Evolutionary conservation across 2,113 vertebrate genomes (phyloP).

Genomic region (Turdus rufiventris): DNA sequence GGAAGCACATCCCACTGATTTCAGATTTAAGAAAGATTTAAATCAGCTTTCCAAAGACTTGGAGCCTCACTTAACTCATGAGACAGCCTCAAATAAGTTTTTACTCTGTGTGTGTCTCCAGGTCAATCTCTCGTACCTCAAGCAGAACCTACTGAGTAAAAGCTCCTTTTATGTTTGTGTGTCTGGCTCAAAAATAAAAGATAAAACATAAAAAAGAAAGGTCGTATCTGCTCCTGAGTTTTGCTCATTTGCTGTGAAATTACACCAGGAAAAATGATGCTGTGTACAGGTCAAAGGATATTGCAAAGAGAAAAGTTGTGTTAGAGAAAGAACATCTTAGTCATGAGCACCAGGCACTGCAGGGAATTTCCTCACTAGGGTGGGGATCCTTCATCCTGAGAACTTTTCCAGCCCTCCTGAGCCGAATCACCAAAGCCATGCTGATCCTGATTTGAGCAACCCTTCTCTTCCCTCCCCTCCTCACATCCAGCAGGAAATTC

Average conservation of each 20-base stretch:
- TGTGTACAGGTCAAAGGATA: neutral
- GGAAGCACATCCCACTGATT: neutral
- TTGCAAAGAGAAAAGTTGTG: neutral
- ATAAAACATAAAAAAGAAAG: neutral
- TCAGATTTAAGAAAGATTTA: neutral
- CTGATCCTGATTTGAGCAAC: neutral
- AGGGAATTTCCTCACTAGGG: neutral
- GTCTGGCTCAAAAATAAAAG: neutral
- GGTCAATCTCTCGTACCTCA: neutral
- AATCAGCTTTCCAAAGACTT: neutral
- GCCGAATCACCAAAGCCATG: neutral
- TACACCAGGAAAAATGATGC: neutral
- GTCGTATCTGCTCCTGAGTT: rapidly evolving
- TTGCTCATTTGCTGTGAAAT: neutral
- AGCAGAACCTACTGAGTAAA: neutral
- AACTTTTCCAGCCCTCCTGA: neutral
- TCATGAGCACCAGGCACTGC: neutral
- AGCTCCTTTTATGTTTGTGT: neutral
- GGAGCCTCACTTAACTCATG: neutral
- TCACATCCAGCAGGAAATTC: neutral
- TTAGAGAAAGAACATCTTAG: neutral
- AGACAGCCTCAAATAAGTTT: neutral
- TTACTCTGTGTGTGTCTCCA: neutral
- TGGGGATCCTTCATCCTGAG: neutral
- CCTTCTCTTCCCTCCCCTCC: neutral